Conservation (phyloP, 2,113 vertebrate genomes). For the Phylloscopus whistleri region DNA sequence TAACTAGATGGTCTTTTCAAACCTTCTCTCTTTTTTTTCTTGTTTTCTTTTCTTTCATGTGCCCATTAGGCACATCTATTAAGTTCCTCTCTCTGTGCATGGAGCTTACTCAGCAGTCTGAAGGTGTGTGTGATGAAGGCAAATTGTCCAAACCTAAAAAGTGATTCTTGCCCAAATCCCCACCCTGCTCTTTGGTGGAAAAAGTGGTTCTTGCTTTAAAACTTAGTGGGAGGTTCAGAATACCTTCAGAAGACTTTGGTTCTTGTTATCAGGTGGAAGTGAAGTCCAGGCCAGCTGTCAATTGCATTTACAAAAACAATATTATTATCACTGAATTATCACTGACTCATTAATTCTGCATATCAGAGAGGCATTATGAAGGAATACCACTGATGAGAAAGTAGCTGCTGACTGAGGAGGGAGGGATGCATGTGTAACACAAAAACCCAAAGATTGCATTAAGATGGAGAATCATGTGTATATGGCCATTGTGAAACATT, state of each 20-base stretch:
- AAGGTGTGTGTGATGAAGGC: not conserved
- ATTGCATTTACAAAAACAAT: not conserved
- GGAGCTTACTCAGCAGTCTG: not conserved
- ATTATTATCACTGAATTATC: not conserved
- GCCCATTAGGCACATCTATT: not conserved
- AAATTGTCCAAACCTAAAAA: not conserved
- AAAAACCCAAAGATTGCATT: conserved; percentile 11
- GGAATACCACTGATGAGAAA: conserved; percentile 8
- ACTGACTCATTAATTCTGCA: not conserved
- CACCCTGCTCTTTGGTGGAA: not conserved
- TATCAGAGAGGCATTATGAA: not conserved
- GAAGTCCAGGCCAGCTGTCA: not conserved
- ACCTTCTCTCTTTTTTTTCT: not conserved
- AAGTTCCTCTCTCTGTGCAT: not conserved
- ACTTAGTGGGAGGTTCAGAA: not conserved
- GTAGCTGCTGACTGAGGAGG: conserved; percentile 37
- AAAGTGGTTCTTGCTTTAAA: not conserved
- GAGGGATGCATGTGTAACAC: not conserved
- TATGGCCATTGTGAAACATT: not conserved
- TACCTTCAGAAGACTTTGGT: not conserved
- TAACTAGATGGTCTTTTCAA: not conserved
- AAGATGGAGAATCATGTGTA: not conserved
- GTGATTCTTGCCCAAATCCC: not conserved
- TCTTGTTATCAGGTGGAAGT: not conserved
- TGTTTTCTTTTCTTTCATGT: not conserved